These are phyloP conservation scores for Phyto melanocephala DNA, from an alignment of 2,888 invertebrate genomes.

Conservation along the genomic window DNA sequence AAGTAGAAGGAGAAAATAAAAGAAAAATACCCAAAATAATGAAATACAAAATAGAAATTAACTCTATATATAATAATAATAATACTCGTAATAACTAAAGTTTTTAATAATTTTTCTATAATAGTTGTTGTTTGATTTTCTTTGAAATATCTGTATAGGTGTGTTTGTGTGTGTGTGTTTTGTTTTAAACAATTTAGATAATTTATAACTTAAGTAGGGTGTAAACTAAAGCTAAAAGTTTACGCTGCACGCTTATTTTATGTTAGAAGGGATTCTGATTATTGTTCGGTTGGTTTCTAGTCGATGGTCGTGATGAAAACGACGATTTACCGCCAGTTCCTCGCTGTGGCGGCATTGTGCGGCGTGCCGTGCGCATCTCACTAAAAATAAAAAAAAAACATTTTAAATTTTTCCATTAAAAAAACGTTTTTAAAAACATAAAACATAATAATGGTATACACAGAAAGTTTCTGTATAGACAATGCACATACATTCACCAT, in stretches of 20 bases:
- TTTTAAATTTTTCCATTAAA: too few relatives aligned
- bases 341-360: constrained; percentile 81
- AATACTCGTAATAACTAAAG: constrained; percentile 18
- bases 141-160: constrained; percentile 12
- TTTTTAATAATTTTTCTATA: constrained; percentile 25
- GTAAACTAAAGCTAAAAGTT: constrained; percentile 82
- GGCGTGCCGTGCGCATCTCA: constrained; percentile 84
- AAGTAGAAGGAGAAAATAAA: constrained; percentile 8
- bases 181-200: constrained; percentile 47
- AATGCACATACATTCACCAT: too few relatives aligned
- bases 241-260: constrained; percentile 80
- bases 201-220: constrained; percentile 81
- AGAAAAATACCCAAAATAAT: neutral
- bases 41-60: neutral
- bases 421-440: neutral
- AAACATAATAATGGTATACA: too few relatives aligned
- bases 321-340: constrained; percentile 80
- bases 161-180: constrained; percentile 16
- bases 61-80: neutral
- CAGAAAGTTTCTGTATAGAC: too few relatives aligned
- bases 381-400: constrained; percentile 70
- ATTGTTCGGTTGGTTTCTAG: constrained; percentile 80
- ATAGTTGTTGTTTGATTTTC: neutral
- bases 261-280: constrained; percentile 83
- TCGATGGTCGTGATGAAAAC: constrained; percentile 81